Evolutionary conservation across 1,140 invertebrate species (phyloP).

Genomic region (Steinernema khuongi): DNA sequence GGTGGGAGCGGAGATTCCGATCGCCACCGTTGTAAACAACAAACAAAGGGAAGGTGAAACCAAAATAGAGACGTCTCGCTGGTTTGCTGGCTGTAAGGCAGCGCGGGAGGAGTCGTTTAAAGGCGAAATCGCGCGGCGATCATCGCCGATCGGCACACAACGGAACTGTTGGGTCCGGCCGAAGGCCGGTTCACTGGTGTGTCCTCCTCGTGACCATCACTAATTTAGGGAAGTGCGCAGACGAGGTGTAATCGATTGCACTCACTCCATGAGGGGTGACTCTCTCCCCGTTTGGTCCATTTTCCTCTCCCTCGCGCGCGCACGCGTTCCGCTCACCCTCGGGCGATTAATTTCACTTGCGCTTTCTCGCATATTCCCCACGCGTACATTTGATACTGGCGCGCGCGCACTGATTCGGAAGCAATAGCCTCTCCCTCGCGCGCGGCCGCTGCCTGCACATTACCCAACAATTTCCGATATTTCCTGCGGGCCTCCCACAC

Average conservation of each 20-base stretch:
- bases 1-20: no score
- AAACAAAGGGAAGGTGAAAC: no score
- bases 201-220: not conserved
- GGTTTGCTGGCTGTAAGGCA: no score
- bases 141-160: no score
- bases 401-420: conserved; percentile 7
- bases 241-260: conserved; percentile 15
- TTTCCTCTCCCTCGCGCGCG: conserved; percentile 5
- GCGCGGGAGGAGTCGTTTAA: no score
- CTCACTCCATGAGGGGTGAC: not conserved
- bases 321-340: conserved; percentile 7
- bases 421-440: not conserved
- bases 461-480: conserved; percentile 17
- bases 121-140: no score
- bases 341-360: conserved; percentile 15
- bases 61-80: no score
- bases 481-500: not conserved
- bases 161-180: no score
- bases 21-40: no score
- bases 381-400: conserved; percentile 14
- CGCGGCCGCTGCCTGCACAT: not conserved
- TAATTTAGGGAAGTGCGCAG: conserved; percentile 6
- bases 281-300: conserved; percentile 9
- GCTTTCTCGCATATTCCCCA: conserved; percentile 12
- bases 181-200: no score